Conservation (phyloP, 2,113 vertebrate genomes). For the Tupaia tana region DNA sequence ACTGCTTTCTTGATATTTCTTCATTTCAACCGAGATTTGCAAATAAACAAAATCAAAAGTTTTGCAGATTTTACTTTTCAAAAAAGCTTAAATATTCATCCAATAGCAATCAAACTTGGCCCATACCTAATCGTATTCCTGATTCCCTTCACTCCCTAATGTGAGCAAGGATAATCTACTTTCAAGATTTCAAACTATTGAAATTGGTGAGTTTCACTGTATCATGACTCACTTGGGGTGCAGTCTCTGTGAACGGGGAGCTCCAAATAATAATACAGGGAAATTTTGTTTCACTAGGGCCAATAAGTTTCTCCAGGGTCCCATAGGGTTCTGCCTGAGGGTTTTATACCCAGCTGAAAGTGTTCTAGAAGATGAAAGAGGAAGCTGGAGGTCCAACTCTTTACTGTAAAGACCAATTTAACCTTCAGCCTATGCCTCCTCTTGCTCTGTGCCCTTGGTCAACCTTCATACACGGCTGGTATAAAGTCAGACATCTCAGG, state of each 20-base stretch:
- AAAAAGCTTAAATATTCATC: background rate
- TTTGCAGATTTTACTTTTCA: slow-evolving; percentile 14
- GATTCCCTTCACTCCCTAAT: background rate
- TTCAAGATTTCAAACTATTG: background rate
- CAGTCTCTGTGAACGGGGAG: background rate
- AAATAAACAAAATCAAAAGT: slow-evolving; percentile 41
- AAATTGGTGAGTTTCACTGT: background rate
- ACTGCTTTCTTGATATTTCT: background rate
- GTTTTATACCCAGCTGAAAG: background rate
- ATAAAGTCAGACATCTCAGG: background rate
- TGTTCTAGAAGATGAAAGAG: background rate
- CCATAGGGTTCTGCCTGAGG: background rate
- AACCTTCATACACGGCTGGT: background rate
- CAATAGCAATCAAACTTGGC: background rate
- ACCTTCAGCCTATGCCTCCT: background rate
- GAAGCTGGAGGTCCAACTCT: background rate
- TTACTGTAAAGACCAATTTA: background rate
- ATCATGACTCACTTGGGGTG: background rate
- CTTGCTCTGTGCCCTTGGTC: background rate
- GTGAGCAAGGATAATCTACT: background rate
- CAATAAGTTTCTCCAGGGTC: background rate
- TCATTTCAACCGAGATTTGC: slow-evolving; percentile 1
- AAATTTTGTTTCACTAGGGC: background rate
- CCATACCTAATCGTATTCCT: background rate
- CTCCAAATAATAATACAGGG: background rate